Evolutionary conservation across 2,113 vertebrate genomes (phyloP).

Genomic region (Forbesichthys papilliferus): DNA sequence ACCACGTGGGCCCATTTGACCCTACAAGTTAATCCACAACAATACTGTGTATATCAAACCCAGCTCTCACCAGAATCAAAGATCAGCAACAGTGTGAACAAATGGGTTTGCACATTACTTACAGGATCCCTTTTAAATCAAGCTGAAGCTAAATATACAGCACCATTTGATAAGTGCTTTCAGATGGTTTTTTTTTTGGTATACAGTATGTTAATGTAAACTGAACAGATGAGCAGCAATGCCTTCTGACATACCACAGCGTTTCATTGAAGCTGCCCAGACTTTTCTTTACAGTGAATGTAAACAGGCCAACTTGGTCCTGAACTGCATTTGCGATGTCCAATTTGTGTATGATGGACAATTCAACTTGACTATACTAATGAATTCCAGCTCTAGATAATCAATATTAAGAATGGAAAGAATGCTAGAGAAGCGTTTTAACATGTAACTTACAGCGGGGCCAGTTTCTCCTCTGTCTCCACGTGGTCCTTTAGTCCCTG

Average conservation of each 20-base stretch:
- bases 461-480: constrained; percentile 91
- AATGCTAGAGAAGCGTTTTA: constrained; percentile 4
- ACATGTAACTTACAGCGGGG: constrained; percentile 81
- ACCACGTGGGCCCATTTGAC: constrained; percentile 86
- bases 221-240: constrained; percentile 1
- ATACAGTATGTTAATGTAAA: background rate
- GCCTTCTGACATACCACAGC: background rate
- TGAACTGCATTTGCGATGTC: background rate
- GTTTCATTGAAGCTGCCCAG: background rate
- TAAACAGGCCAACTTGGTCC: background rate
- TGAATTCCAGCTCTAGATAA: background rate
- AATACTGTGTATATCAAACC: constrained; percentile 1
- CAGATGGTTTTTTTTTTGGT: constrained; percentile 41
- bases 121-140: constrained; percentile 21
- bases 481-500: constrained; percentile 91
- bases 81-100: constrained; percentile 7
- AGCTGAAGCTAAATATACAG: constrained; percentile 38
- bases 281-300: constrained; percentile 8
- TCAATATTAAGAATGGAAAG: background rate
- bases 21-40: constrained; percentile 70
- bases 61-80: constrained; percentile 9
- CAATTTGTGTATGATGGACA: background rate
- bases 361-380: background rate
- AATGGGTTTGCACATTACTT: constrained; percentile 18
- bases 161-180: constrained; percentile 37